Base-by-base conservation (phyloP, 2,797 vertebrate species). In the Sebastes flavidus region DNA sequence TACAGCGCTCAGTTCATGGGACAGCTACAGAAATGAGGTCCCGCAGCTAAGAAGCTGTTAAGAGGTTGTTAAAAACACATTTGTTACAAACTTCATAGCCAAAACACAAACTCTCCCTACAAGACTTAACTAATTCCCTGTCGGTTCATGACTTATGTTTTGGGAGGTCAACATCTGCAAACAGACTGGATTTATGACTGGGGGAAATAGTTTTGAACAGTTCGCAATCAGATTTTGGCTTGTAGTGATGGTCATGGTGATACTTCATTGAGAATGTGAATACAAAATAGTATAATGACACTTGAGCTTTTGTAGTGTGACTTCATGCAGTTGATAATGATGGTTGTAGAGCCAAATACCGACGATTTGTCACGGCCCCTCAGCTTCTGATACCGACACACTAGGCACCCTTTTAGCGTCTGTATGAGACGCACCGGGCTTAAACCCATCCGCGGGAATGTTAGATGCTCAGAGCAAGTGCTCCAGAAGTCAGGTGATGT, bases 81-180 rank as follows among this genome's bases (percentile, higher is more conserved):
- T 88, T 90, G 66, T 82, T 68, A 77, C 72, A 46, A 36, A 36
- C 32, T 60, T 74, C 68, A 56, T 60, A 58, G 86, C 81, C 86
- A 85, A 87, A 87, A 78, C 62, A 77, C 13, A 77, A 88, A 87
- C 52, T 89, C 76, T 75, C 85, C 56, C 22, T 60, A 75, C 59
- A 75, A 59, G 73, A 81, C 65, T 75, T 78, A 74, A 78, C 62
- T 16, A 84, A 90, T 77, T 85, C 90, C 88, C 84, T 0, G 3
- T 69, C 79, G 90, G 72, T 85, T 81, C 72, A 85, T 86, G 86
- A 87, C 77, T 91, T 88, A 78, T 83, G 81, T 81, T 89, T 84
- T 87, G 76, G 86, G 91, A 84, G 82, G 70, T 79, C 79, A 88
- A 87, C 86, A 89, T 88, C 80, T 90, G 83, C 86, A 89, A 91